Percentiles rank a stretch among this genome's conserved stretches.
Evolutionary conservation across 2,113 vertebrate genomes (phyloP).

Genomic region (Campylomormyrus numenius): DNA sequence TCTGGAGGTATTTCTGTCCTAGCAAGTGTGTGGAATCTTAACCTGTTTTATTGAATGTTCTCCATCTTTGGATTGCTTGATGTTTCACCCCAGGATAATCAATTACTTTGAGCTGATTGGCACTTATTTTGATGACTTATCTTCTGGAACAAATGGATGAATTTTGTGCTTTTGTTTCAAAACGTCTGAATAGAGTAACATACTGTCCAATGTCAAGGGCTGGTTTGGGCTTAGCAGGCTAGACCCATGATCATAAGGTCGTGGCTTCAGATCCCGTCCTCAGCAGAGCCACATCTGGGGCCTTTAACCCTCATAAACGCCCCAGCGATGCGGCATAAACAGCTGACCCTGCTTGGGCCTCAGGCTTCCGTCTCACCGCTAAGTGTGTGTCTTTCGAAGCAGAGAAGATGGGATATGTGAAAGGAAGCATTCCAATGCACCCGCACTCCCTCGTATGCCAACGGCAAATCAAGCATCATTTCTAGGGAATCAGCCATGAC

Average conservation of each 20-base stretch:
- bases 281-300: neutral
- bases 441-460: neutral
- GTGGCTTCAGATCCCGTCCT: neutral
- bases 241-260: neutral
- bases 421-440: neutral
- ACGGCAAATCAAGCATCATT: neutral
- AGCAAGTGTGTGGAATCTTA: neutral
- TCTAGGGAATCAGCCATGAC: neutral
- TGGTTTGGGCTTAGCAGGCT: neutral
- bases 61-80: neutral
- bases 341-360: neutral
- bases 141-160: neutral
- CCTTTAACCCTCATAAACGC: neutral
- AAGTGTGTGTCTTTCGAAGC: neutral
- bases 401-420: neutral
- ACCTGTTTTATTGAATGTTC: neutral
- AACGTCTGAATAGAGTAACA: neutral
- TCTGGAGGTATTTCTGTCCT: neutral
- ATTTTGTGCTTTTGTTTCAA: neutral
- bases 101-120: neutral
- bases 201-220: neutral
- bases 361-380: neutral
- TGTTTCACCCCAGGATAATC: neutral
- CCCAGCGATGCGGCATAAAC: neutral
- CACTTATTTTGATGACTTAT: neutral